Evolutionary conservation across 2,797 vertebrate species (phyloP), one percentile per base, ranked within the genome.

Genomic region (Octomys mimax): DNA sequence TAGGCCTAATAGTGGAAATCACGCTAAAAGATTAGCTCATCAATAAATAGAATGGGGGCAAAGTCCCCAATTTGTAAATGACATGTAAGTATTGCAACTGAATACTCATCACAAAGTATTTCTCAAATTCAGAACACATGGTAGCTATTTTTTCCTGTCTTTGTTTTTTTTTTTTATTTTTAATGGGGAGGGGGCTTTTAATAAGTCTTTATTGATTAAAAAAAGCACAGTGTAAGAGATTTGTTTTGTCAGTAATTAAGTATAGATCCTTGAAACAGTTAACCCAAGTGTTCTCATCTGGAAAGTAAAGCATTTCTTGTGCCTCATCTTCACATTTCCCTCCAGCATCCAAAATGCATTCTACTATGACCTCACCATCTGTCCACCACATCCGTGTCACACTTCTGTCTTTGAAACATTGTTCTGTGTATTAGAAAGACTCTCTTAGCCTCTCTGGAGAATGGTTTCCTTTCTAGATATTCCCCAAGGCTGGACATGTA

Each of bases 11-110:
- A 5, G 6, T 91, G 28, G 28, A 89, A 94, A 95, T 54, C 49
- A 61, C 75, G 9, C 85, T 83, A 78, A 79, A 93, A n/a, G 73
- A 87, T 96, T 83, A 91, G 66, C 77, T 80, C 79, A 92, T 70
- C 24, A 59, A 5, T 80, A 92, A 92, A 54, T 28, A 92, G 61
- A 95, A 90, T 78, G 52, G 90, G 33, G 87, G 73, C 39, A 70
- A 49, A 62, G 31, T 83, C 13, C 66, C 59, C 70, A 26, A 28
- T 54, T 87, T 96, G 24, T 80, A 92, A 57, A 77, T 89, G 87
- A 66, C 83, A 70, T 84, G 92, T 93, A 92, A 71, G 36, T 91
- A 33, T 73, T 70, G 66, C 70, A 39, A 4, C 9, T 86, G 57
- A 80, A 33, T 80, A 92, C 1, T 89, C 59, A 96, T n/a, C 33